Percentiles rank a stretch among this genome's conserved stretches.
Evolutionary conservation across 2,113 vertebrate species (phyloP).

Genomic region (Amphiprion ocellaris): DNA sequence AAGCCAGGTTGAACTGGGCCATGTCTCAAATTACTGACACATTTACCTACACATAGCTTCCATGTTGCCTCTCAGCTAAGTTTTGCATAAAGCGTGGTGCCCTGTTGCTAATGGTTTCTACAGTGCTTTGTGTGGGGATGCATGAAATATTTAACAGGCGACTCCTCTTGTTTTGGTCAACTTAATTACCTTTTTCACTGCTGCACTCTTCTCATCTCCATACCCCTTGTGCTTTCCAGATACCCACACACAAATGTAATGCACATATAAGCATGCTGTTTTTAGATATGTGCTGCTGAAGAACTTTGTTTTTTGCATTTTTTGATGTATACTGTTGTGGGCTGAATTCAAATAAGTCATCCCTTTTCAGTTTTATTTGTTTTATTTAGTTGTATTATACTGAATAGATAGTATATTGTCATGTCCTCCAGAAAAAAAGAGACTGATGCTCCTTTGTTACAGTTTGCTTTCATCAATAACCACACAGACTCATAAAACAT

Average conservation of each 20-base stretch:
- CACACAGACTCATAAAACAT: slow-evolving; percentile 66
- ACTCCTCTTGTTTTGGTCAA: slow-evolving; percentile 74
- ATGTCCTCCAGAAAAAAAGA: slow-evolving; percentile 38
- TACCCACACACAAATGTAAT: slow-evolving; percentile 46
- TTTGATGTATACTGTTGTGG: slow-evolving; percentile 2
- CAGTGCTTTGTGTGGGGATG: slow-evolving; percentile 57
- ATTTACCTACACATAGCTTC: slow-evolving; percentile 74
- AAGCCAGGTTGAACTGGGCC: slow-evolving; percentile 49
- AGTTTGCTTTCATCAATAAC: slow-evolving; percentile 54
- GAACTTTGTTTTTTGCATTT: slow-evolving; percentile 34
- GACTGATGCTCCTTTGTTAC: slow-evolving; percentile 43
- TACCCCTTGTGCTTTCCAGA: slow-evolving; percentile 47
- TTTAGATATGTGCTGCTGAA: slow-evolving; percentile 71
- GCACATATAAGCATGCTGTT: slow-evolving; percentile 61
- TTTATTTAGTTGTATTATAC: slow-evolving; percentile 19
- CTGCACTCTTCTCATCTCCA: slow-evolving; percentile 51
- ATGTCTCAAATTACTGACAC: slow-evolving; percentile 65
- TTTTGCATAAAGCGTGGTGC: slow-evolving; percentile 77
- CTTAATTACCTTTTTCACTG: slow-evolving; percentile 81
- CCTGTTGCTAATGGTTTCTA: slow-evolving; percentile 73
- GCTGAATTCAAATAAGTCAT: slow-evolving; percentile 32
- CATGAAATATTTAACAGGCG: slow-evolving; percentile 79
- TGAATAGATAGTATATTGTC: not conserved
- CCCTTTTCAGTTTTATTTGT: not conserved
- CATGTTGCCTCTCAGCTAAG: slow-evolving; percentile 73